Evolutionary conservation across 1,140 invertebrate species (phyloP), one percentile per base, ranked within the genome.

Genomic region (Euglossa dilemma): DNA sequence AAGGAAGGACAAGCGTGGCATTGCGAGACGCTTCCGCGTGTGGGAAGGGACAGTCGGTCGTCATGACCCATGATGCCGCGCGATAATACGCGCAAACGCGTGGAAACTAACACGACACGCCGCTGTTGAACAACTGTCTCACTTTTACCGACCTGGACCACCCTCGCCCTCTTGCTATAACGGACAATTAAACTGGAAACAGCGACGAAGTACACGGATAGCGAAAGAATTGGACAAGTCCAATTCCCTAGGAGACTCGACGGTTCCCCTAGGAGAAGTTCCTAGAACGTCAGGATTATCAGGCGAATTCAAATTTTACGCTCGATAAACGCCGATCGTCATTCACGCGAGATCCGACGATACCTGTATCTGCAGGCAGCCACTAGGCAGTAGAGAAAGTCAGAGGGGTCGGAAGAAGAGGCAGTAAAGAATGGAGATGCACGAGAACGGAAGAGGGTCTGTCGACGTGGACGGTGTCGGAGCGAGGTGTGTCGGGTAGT

Each of bases 221-320:
- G 56, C 52, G 43, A 64, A 45, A 28, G n/a, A 36, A 4, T 36
- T 12, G 50, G n/a, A n/a, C 20, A 6, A 0, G 8, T 9, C 23
- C 28, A 28, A 47, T 47, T 18, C 47, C n/a, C 59, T 6, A 66
- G 67, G 23, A 67, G 81, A 70, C 59, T 61, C 70, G 69, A 36
- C 76, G 50, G 47, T 50, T 59, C 25, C 73, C 52, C 64, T 85
- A 71, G 43, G 73, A 50, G 83, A 81, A 79, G 52, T 79, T 83
- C 84, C 74, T 87, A 82, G 83, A 85, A 69, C 74, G 56, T 56
- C 23, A 64, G 52, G 67, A 74, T 74, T 74, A 67, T 87, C 71
- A 75, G 64, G 74, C 28, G 36, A 87, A 73, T 84, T 73, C 61
- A 81, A 87, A 87, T 87, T 87, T 87, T 66, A 87, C 86, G 85